These are phyloP conservation scores for Eristalis tenax DNA, from an alignment of 2,888 invertebrate species.

Conservation along the genomic window DNA sequence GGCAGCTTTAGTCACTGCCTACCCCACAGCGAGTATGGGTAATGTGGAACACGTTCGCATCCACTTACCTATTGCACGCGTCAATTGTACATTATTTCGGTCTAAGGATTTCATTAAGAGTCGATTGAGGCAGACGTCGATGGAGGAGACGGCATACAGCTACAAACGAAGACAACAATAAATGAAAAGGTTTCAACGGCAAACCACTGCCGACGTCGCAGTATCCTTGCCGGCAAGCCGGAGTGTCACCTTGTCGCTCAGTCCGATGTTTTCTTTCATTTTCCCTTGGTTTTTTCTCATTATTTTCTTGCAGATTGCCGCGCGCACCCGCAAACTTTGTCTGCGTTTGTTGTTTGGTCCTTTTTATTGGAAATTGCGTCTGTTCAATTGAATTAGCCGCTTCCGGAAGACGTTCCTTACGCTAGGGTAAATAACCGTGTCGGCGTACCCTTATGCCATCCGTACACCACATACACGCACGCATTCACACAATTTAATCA, in stretches of 20 bases:
- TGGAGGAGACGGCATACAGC: neutral
- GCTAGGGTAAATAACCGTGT: constrained; percentile 63
- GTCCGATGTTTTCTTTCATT: neutral
- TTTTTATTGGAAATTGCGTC: constrained; percentile 63
- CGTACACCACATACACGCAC: constrained; percentile 11
- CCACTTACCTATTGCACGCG: constrained; percentile 37
- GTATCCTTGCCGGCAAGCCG: neutral
- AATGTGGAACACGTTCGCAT: constrained; percentile 50
- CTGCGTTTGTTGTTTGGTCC: constrained; percentile 41
- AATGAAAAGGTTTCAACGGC: neutral
- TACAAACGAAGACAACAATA: neutral
- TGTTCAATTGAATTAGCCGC: constrained; percentile 62
- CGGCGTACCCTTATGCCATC: constrained; percentile 20
- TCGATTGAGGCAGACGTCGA: neutral
- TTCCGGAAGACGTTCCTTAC: constrained; percentile 59
- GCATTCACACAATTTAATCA: constrained; percentile 76
- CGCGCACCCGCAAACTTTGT: constrained; percentile 10
- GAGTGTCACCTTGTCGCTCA: neutral
- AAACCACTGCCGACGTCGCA: neutral
- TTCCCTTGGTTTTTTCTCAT: constrained; percentile 11
- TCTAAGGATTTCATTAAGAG: constrained; percentile 50
- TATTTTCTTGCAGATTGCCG: constrained; percentile 38
- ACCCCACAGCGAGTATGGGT: constrained; percentile 20
- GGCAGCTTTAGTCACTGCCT: neutral
- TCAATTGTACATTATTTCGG: constrained; percentile 49